Percentiles rank a stretch among this genome's conserved stretches.
Conservation (phyloP, 1,140 invertebrate genomes). For the Holcopasites calliopsidis region DNA sequence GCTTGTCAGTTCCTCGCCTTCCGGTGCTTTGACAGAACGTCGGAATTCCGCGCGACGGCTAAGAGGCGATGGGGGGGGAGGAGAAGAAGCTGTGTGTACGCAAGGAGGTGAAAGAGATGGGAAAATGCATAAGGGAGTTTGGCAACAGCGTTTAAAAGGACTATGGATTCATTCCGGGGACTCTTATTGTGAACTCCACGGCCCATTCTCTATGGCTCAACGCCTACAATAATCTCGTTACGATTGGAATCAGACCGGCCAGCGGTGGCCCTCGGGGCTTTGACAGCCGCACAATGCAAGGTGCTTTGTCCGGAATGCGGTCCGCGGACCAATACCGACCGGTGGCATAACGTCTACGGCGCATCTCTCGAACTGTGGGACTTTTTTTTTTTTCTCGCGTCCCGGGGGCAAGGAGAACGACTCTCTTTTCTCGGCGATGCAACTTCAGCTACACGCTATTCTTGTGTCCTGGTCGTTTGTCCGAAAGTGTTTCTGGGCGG, state of each 20-base stretch:
- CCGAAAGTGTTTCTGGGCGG: slow-evolving; percentile 68
- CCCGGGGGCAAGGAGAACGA: slow-evolving; percentile 39
- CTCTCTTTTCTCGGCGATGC: slow-evolving; percentile 41
- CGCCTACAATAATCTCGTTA: slow-evolving; percentile 78
- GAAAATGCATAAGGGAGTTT: slow-evolving; percentile 51
- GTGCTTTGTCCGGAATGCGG: slow-evolving; percentile 68
- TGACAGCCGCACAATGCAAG: slow-evolving; percentile 74
- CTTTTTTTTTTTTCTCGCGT: slow-evolving; percentile 57
- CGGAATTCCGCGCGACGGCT: background rate
- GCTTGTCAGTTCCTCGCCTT: slow-evolving; percentile 31
- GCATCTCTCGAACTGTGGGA: slow-evolving; percentile 56
- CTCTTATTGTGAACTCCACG: slow-evolving; percentile 54
- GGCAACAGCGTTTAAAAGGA: slow-evolving; percentile 52
- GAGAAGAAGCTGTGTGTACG: background rate
- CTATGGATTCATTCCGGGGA: slow-evolving; percentile 38
- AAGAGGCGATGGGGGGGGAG: background rate
- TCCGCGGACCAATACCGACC: slow-evolving; percentile 51
- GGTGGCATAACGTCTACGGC: slow-evolving; percentile 16
- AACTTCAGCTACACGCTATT: slow-evolving; percentile 10
- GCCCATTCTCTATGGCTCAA: slow-evolving; percentile 69
- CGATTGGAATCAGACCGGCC: slow-evolving; percentile 62
- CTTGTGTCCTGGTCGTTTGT: slow-evolving; percentile 46
- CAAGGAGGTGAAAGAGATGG: background rate
- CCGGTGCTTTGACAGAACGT: slow-evolving; percentile 52
- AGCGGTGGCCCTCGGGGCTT: slow-evolving; percentile 55